Evolutionary conservation across 2,797 vertebrate genomes (phyloP).

Genomic region (Enteromius viviparus): DNA sequence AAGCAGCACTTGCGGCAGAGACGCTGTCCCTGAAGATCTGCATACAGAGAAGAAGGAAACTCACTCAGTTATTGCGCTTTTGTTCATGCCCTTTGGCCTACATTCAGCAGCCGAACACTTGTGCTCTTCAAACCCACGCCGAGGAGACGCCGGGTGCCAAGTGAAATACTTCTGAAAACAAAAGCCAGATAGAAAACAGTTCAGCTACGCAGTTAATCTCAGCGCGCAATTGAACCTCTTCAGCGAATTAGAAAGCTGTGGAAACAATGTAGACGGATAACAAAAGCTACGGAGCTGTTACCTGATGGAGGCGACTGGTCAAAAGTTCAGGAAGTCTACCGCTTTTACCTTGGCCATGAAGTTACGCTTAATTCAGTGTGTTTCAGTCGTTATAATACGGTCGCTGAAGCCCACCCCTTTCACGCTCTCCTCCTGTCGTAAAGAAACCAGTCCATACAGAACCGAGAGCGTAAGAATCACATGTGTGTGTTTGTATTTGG

Average conservation of each 20-base stretch:
- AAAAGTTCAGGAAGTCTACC: constrained; percentile 44
- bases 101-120: constrained; percentile 62
- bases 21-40: neutral
- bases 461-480: constrained; percentile 26
- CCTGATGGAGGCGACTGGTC: constrained; percentile 38
- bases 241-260: neutral
- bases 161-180: constrained; percentile 17
- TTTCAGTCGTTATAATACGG: neutral
- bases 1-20: neutral
- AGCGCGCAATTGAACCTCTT: neutral
- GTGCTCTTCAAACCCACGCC: constrained; percentile 15
- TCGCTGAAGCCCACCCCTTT: neutral
- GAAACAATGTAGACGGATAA: neutral
- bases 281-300: constrained; percentile 14
- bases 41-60: constrained; percentile 58
- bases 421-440: neutral
- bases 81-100: constrained; percentile 79
- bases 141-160: constrained; percentile 34
- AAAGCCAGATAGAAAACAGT: constrained; percentile 9
- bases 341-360: constrained; percentile 19
- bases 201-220: constrained; percentile 4
- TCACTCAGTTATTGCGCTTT: constrained; percentile 51
- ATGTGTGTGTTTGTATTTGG: constrained; percentile 54
- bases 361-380: neutral
- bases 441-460: constrained; percentile 15